Evolutionary conservation across 2,797 vertebrate species (phyloP), one percentile per base, ranked within the genome.

Genomic region (Chrosomus eos): DNA sequence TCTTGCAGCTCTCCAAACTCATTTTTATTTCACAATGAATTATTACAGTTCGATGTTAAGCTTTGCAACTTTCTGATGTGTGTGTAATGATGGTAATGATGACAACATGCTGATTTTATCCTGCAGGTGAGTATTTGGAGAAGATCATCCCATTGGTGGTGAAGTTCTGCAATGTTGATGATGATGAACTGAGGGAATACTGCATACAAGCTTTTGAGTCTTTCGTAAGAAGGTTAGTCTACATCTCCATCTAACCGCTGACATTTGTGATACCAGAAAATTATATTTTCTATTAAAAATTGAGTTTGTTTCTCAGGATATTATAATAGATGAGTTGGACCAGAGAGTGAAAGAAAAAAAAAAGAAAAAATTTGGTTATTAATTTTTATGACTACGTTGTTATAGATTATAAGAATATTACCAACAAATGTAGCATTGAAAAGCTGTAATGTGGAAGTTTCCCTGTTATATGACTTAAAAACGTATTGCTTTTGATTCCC

Each of bases 151-250:
- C 85, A 28, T 66, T 86, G 53, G 87, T 88, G 74, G 98, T 99
- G 90, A 99, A 99, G 94, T 99, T 99, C 92, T 99, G 98, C 93
- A 99, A 99, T 81, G 93, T 99, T 70, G 98, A 99, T 67, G 98
- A 99, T 58, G 98, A 99, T 80, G 98, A 99, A 90, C 95, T 99
- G 87, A 92, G 98, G 92, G 98, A 99, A 84, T 99, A 99, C 91
- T 99, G 98, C 95, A 99, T 99, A 95, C 98, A 99, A 95, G 98
- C 98, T 79, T 99, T 99, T 80, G 98, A 99, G 93, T 99, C 98
- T 83, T 99, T 99, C 88, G 97, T 99, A 82, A 96, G 98, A 93
- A 97, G 98, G 98, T 99, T 91, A 88, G 75, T 79, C 53, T 36
- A 0, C 31, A 82, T 60, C 14, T 71, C 10, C 23, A 14, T 38